Evolutionary conservation across 2,888 invertebrate genomes (phyloP), one percentile per base, ranked within the genome.

Genomic region (Lasioglossum morio): DNA sequence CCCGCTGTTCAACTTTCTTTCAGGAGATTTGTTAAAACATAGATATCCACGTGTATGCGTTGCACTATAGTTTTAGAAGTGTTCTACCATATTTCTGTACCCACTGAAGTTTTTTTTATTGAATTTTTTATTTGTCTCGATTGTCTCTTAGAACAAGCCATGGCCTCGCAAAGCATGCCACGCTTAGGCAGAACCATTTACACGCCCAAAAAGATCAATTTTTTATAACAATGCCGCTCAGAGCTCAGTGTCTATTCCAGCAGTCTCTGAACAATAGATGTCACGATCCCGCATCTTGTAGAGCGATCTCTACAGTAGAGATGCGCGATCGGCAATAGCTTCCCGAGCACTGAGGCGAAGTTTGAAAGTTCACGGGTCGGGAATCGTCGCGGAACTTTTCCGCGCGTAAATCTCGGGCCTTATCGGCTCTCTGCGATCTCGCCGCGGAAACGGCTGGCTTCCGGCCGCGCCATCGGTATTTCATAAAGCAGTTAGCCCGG

Each of bases 401-500:
- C 72, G 40, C 77, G 72, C 74, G 84, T 87, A 87, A 87, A 87
- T 87, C 78, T 48, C 53, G 48, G 53, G 70, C 57, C 57, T 84
- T 89, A 84, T 81, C 85, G 78, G 72, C 27, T 60, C 46, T 79
- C 60, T 70, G 81, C 78, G 84, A 80, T 86, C 86, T 84, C 66
- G 43, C 74, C 72, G 79, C 82, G 86, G 87, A 90, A 88, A 82
- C 84, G 81, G 88, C 53, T 78, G 87, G 77, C 86, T 77, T 85
- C 86, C 86, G 76, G 77, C 60, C 76, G 81, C 84, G 87, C 85
- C 86, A 82, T 87, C 84, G 82, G 85, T 90, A 90, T 91, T 89
- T 86, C 89, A 91, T 91, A 89, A 91, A 91, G 89, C 88, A 87
- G 87, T 91, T 88, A 84, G 88, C 81, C 85, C 53, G 83, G 81